Conservation (phyloP, 2,888 invertebrate genomes). For the Conchocele bisecta region DNA sequence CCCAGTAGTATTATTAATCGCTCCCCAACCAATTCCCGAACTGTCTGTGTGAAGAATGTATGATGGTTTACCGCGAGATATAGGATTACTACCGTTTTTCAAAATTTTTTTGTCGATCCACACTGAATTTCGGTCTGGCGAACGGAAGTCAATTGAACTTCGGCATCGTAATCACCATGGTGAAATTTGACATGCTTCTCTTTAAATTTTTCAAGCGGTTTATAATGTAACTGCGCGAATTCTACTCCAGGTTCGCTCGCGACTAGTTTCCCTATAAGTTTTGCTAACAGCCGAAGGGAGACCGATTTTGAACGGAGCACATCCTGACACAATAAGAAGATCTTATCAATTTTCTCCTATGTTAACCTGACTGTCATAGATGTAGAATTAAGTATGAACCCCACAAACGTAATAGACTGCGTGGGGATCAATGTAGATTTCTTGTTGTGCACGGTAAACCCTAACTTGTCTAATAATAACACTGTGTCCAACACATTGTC, state of each 20-base stretch:
- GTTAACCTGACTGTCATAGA: slow-evolving; percentile 21
- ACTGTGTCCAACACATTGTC: slow-evolving; percentile 8
- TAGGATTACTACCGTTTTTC: too few species aligned
- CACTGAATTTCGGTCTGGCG: slow-evolving; percentile 23
- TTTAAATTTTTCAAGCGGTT: slow-evolving; percentile 32
- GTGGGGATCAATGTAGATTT: slow-evolving; percentile 14
- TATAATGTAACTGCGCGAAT: slow-evolving; percentile 36
- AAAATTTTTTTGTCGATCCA: too few species aligned
- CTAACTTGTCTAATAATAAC: not conserved
- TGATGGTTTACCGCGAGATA: not conserved
- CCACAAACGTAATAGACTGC: slow-evolving; percentile 7
- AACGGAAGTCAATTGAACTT: not conserved
- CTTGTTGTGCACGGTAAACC: slow-evolving; percentile 1
- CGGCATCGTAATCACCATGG: slow-evolving; percentile 23
- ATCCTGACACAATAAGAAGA: slow-evolving; percentile 3
- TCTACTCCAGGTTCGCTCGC: slow-evolving; percentile 26
- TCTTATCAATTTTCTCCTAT: slow-evolving; percentile 2
- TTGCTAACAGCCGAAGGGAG: slow-evolving; percentile 24
- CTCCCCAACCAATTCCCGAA: slow-evolving; percentile 36
- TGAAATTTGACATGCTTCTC: slow-evolving; percentile 10
- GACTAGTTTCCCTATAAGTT: slow-evolving; percentile 36
- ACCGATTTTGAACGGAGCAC: not conserved
- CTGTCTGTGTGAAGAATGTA: slow-evolving; percentile 33
- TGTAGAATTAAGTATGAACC: not conserved
- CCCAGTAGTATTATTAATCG: not conserved